Base-by-base conservation (phyloP, 1,140 invertebrate species). In the Drosophila biarmipes region DNA sequence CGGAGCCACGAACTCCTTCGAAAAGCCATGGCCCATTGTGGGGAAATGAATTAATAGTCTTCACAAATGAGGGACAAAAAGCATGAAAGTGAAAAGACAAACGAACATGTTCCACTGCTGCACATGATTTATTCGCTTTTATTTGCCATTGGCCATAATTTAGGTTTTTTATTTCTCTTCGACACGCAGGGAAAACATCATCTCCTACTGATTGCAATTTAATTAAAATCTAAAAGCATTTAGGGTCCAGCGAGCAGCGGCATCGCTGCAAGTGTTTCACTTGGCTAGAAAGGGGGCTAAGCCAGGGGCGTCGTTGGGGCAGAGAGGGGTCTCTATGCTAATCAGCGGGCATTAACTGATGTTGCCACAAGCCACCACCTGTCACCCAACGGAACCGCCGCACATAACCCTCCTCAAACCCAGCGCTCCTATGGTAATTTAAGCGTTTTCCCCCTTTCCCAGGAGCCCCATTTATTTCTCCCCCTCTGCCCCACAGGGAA, bases 261-360 rank as follows among this genome's bases (percentile, higher is more conserved):
- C 56, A 17, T 49, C 27, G 29, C 15, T 46, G 37, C 24, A 84
- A 57, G 76, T 85, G 66, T 76, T 85, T 76, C 80, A 85, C 80
- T 87, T 80, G 73, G 63, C 27, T 15, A 31, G 2, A 15, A 37
- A 31, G 17, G 38, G 34, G 24, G 43, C 8, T 34, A 17, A n/a
- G 8, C 5, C 27, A 42, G 17, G 6, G 12, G 27, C 24, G 38
- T n/a, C 12, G 53, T n/a, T 24, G 24, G n/a, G 5, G 35, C 12
- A 43, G n/a, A 15, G 45, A 35, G 19, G 24, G 12, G 14, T 2
- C 31, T 15, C 24, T 53, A 80, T 85, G 81, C 81, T 85, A 86
- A 85, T 85, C 81, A 86, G 82, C 49, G 78, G 63, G 53, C 68
- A 78, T 81, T 86, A 86, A 80, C 53, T 77, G 78, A 64, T 56